Percentiles rank a stretch among this genome's conserved stretches.
Conservation (phyloP, 1,140 invertebrate species). For the Paralvinella palmiformis region DNA sequence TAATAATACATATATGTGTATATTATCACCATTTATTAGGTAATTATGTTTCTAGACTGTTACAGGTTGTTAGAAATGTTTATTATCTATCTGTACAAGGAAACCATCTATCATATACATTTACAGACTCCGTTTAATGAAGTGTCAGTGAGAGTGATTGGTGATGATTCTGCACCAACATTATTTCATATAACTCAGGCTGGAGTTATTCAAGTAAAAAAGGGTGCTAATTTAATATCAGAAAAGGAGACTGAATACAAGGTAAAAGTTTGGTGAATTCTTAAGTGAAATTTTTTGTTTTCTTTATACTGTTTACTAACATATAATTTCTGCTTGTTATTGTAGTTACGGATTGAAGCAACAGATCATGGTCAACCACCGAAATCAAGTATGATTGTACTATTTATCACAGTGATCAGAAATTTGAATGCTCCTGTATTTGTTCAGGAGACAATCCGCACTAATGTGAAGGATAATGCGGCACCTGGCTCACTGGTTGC, state of each 20-base stretch:
- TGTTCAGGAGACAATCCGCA: slow-evolving; percentile 1
- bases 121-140: slow-evolving; percentile 29
- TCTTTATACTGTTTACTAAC: background rate
- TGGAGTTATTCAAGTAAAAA: background rate
- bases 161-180: slow-evolving; percentile 29
- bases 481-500: background rate
- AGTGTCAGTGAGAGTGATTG: slow-evolving; percentile 27
- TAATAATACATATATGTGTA: too few relatives aligned
- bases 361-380: slow-evolving; percentile 22
- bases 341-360: slow-evolving; percentile 25
- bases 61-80: too few relatives aligned
- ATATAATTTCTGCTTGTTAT: background rate
- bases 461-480: background rate
- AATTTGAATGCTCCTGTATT: slow-evolving; percentile 19
- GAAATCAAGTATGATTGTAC: slow-evolving; percentile 2
- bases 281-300: background rate
- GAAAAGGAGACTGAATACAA: slow-evolving; percentile 11
- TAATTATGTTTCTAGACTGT: too few relatives aligned
- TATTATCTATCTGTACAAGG: too few relatives aligned
- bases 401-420: slow-evolving; percentile 18
- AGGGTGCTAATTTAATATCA: background rate
- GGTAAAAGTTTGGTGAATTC: background rate
- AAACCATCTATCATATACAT: too few relatives aligned
- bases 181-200: slow-evolving; percentile 27
- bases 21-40: too few relatives aligned